These are phyloP conservation scores for Brachyrhaphis roseni DNA, from an alignment of 2,797 vertebrate species.

Conservation along the genomic window DNA sequence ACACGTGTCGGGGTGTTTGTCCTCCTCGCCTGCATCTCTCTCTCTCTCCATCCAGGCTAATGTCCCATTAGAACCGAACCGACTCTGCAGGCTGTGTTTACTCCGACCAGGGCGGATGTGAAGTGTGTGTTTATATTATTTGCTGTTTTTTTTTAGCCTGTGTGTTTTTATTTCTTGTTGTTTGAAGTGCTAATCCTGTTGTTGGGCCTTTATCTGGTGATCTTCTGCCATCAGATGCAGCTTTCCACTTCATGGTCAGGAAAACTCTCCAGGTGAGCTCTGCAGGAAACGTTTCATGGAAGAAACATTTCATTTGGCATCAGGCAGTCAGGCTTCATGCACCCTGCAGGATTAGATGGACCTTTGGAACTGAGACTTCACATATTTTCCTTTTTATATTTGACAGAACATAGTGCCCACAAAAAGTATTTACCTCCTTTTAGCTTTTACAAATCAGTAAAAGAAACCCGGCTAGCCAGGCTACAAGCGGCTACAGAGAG, in stretches of 20 bases:
- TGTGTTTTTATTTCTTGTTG: constrained; percentile 44
- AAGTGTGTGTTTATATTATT: constrained; percentile 53
- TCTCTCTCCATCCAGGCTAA: constrained; percentile 49
- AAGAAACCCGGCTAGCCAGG: too few relatives aligned
- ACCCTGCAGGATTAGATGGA: not conserved
- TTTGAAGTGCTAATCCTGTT: constrained; percentile 76
- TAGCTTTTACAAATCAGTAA: not conserved
- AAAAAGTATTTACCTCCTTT: not conserved
- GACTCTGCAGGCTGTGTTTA: constrained; percentile 59
- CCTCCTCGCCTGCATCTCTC: constrained; percentile 40
- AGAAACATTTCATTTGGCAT: not conserved
- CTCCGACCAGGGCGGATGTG: constrained; percentile 62
- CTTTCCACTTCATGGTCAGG: constrained; percentile 42
- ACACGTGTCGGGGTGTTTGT: constrained; percentile 60
- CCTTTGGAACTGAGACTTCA: not conserved
- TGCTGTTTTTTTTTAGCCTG: not conserved
- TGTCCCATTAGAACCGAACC: constrained; percentile 62
- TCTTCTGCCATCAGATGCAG: constrained; percentile 63
- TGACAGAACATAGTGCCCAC: not conserved
- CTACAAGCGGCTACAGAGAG: too few relatives aligned
- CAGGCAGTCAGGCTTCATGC: not conserved
- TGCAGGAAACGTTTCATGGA: not conserved
- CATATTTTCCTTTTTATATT: not conserved
- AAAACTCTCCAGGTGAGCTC: not conserved
- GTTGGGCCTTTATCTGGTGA: constrained; percentile 71